These are phyloP conservation scores for Protomyctophum bolini DNA, from an alignment of 2,113 vertebrate genomes.

Conservation along the genomic window DNA sequence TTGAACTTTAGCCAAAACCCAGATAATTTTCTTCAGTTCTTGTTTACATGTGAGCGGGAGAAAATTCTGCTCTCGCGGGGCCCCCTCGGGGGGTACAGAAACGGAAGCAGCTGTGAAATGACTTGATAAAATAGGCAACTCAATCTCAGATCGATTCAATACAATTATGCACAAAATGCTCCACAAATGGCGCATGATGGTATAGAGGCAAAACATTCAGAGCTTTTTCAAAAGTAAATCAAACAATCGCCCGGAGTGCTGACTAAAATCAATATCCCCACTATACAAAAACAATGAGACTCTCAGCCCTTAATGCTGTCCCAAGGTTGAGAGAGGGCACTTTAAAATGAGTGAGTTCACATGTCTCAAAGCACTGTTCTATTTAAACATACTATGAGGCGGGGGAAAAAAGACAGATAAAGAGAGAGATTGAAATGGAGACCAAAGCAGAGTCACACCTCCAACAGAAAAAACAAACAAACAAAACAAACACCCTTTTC, in stretches of 20 bases:
- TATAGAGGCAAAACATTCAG: conserved; percentile 11
- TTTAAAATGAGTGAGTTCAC: conserved; percentile 25
- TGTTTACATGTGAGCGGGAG: conserved; percentile 31
- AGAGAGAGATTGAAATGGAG: conserved; percentile 3
- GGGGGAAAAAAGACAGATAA: conserved; percentile 1
- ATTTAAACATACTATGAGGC: conserved; percentile 22
- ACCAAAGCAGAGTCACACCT: not conserved
- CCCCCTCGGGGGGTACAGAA: not conserved
- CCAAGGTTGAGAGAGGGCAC: conserved; percentile 29
- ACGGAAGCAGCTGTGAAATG: too few relatives aligned
- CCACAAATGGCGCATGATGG: conserved; percentile 44
- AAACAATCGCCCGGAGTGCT: conserved; percentile 48
- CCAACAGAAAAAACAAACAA: not conserved
- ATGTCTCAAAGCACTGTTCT: conserved; percentile 4
- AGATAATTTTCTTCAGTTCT: conserved; percentile 36
- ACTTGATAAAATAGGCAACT: too few relatives aligned
- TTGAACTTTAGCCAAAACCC: conserved; percentile 41
- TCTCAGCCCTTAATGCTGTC: conserved; percentile 31
- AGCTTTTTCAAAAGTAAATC: conserved; percentile 39
- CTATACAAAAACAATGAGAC: conserved; percentile 40
- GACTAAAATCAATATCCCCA: conserved; percentile 55
- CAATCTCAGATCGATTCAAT: too few relatives aligned
- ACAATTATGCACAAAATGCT: conserved; percentile 31
- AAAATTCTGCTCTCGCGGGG: conserved; percentile 16
- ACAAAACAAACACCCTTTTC: too few relatives aligned